These are phyloP conservation scores for Pyralis farinalis DNA, from an alignment of 2,888 invertebrate species.

Conservation along the genomic window DNA sequence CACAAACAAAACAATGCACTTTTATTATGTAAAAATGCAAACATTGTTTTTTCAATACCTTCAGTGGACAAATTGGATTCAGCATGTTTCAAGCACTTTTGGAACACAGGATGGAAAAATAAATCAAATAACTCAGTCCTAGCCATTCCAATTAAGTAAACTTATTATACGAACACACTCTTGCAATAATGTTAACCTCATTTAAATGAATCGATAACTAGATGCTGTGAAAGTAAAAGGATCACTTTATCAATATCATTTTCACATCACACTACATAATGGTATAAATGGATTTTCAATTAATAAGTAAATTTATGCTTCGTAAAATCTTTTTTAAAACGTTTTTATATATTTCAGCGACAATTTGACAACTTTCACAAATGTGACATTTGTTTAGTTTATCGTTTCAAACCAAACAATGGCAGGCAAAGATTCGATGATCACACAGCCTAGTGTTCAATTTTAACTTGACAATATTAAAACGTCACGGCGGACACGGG, in stretches of 20 bases:
- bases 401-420: too few relatives aligned
- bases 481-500: too few relatives aligned
- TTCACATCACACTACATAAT: background rate
- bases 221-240: slow-evolving; percentile 27
- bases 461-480: too few relatives aligned
- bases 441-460: too few relatives aligned
- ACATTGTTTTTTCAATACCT: slow-evolving; percentile 43
- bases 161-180: slow-evolving; percentile 34
- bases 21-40: too few relatives aligned
- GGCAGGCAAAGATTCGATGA: too few relatives aligned
- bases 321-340: slow-evolving; percentile 20
- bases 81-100: slow-evolving; percentile 77
- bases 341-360: slow-evolving; percentile 36
- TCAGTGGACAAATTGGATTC: slow-evolving; percentile 58
- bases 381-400: slow-evolving; percentile 39
- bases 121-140: slow-evolving; percentile 76
- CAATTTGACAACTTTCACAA: slow-evolving; percentile 63
- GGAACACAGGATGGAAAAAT: slow-evolving; percentile 78
- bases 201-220: slow-evolving; percentile 39
- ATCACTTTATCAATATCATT: slow-evolving; percentile 2
- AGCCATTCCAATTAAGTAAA: slow-evolving; percentile 51
- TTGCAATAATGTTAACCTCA: slow-evolving; percentile 64
- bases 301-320: too few relatives aligned
- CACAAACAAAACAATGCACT: too few relatives aligned
- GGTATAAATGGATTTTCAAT: too few relatives aligned